phyloP scores from a whole-genome alignment of 2,888 invertebrate species.

The Taenaris catops region DNA sequence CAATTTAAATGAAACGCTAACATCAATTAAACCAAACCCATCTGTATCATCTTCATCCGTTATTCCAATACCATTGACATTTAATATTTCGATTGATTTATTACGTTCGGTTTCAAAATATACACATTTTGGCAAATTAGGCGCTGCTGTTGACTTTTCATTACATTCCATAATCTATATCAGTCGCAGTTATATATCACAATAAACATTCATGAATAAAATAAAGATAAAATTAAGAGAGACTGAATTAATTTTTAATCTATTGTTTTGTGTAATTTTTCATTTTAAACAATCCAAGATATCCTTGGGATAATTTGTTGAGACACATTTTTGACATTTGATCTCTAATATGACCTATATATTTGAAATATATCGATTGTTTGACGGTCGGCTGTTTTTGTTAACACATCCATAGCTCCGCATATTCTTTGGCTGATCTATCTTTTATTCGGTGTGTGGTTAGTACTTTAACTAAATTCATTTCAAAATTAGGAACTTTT shows the following conservation, averaged over 20 bases:
- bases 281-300: background rate
- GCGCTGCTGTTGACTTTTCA: background rate
- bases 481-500: too few relatives aligned
- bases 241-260: background rate
- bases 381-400: too few relatives aligned
- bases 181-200: background rate
- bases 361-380: too few relatives aligned
- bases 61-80: conserved; percentile 23
- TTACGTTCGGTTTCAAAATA: background rate
- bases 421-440: too few relatives aligned
- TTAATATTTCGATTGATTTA: conserved; percentile 22
- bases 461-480: too few relatives aligned
- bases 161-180: background rate
- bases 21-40: conserved; percentile 19
- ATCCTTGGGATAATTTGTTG: too few relatives aligned
- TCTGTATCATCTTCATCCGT: conserved; percentile 10
- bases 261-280: background rate
- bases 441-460: too few relatives aligned
- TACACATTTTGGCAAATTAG: background rate
- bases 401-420: too few relatives aligned
- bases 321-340: too few relatives aligned
- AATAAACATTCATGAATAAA: conserved; percentile 1
- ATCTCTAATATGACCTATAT: too few relatives aligned
- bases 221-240: conserved; percentile 1
- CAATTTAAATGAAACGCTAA: conserved; percentile 24